These are phyloP conservation scores for Corythucha ciliata DNA, from an alignment of 2,888 invertebrate species.

Conservation along the genomic window DNA sequence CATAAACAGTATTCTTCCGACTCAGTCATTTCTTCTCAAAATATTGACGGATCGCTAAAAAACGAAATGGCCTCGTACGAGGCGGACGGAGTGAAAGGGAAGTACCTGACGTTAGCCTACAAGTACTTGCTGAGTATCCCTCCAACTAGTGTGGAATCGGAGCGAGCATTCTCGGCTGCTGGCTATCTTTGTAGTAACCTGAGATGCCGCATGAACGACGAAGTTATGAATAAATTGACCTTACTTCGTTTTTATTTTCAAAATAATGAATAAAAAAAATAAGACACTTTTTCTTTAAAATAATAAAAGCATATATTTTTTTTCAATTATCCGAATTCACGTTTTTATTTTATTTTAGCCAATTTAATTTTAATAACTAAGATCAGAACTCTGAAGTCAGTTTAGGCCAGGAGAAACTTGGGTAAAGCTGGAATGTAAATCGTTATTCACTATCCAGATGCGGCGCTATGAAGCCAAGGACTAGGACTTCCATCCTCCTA, in stretches of 20 bases:
- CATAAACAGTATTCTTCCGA: background rate
- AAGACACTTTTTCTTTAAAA: too few relatives aligned
- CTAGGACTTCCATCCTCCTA: too few relatives aligned
- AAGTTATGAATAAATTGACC: background rate
- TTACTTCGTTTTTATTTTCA: conserved; percentile 7
- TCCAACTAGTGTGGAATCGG: conserved; percentile 13
- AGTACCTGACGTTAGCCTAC: background rate
- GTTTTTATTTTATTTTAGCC: too few relatives aligned
- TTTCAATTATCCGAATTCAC: too few relatives aligned
- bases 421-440: too few relatives aligned
- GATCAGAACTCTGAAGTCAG: too few relatives aligned
- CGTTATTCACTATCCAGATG: too few relatives aligned
- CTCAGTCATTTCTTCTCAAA: conserved; percentile 5
- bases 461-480: too few relatives aligned
- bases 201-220: background rate
- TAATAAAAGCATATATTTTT: too few relatives aligned
- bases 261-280: conserved; percentile 3
- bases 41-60: background rate
- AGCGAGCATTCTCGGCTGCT: conserved; percentile 10
- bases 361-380: too few relatives aligned
- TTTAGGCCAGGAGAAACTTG: too few relatives aligned
- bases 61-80: conserved; percentile 12
- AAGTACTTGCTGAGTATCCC: background rate
- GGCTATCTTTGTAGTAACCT: conserved; percentile 1
- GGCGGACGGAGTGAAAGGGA: background rate